phyloP scores from a whole-genome alignment of 2,113 vertebrate species.

The Lepidiolamprologus cunningtoni region DNA sequence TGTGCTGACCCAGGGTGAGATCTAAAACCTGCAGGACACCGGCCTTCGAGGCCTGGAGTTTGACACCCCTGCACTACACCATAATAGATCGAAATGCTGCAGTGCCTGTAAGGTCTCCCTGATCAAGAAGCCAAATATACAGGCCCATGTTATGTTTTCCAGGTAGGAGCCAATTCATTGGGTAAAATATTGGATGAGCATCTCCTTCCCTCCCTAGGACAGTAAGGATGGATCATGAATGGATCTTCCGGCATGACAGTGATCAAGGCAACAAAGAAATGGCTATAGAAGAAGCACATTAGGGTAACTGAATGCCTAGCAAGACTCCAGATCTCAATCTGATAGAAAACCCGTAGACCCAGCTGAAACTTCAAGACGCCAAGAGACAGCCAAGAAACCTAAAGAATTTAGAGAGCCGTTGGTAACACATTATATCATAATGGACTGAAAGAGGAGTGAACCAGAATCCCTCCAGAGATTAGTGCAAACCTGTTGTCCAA shows the following conservation, averaged over 20 bases:
- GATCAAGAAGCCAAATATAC: neutral
- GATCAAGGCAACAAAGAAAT: neutral
- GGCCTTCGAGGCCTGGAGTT: too few relatives aligned
- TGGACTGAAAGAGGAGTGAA: neutral
- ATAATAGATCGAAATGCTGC: neutral
- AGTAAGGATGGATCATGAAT: neutral
- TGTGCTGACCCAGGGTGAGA: too few relatives aligned
- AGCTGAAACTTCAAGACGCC: neutral
- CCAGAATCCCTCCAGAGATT: neutral
- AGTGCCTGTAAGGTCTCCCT: neutral
- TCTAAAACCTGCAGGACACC: too few relatives aligned
- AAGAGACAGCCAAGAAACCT: neutral
- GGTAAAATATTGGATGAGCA: neutral
- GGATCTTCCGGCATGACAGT: neutral
- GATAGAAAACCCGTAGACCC: neutral
- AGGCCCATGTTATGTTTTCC: neutral
- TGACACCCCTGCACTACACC: rapidly evolving
- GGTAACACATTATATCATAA: neutral
- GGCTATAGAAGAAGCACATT: neutral
- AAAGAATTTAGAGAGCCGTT: neutral
- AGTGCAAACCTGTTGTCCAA: neutral
- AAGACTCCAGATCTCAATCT: neutral
- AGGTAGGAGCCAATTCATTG: neutral
- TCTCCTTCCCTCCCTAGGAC: neutral
- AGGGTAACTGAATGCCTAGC: neutral